Conservation (phyloP, 2,888 invertebrate genomes). For the Craniophora ligustri region DNA sequence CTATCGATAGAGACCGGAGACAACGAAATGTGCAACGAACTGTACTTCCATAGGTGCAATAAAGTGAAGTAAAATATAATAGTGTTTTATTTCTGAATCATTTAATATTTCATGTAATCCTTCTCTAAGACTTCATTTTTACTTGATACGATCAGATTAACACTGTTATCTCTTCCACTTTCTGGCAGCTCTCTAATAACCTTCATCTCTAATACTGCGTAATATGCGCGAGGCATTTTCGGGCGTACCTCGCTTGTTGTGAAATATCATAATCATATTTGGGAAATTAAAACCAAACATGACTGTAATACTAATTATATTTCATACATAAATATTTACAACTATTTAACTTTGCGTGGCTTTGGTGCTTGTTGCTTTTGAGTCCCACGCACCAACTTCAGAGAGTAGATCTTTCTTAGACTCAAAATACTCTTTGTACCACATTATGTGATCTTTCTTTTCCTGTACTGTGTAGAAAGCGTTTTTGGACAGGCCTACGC, state of each 20-base stretch:
- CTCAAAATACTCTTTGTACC: slow-evolving; percentile 97
- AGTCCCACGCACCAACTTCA: slow-evolving; percentile 90
- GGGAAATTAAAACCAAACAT: slow-evolving; percentile 9
- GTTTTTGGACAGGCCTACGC: slow-evolving; percentile 97
- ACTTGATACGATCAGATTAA: too few relatives aligned
- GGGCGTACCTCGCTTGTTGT: neutral
- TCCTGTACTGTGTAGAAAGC: slow-evolving; percentile 95
- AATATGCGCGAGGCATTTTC: too few relatives aligned
- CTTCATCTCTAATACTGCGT: too few relatives aligned
- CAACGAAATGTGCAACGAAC: slow-evolving; percentile 83
- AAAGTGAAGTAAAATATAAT: slow-evolving; percentile 78
- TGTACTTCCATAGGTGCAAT: slow-evolving; percentile 88
- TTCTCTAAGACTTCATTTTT: neutral
- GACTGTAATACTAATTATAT: slow-evolving; percentile 47
- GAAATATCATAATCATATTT: neutral
- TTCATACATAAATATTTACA: slow-evolving; percentile 36
- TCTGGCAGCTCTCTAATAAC: too few relatives aligned
- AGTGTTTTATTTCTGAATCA: slow-evolving; percentile 63
- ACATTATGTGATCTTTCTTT: slow-evolving; percentile 96
- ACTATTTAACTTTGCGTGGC: slow-evolving; percentile 54
- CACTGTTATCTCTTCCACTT: too few relatives aligned
- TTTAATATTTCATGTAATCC: too few relatives aligned
- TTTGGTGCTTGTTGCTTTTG: slow-evolving; percentile 56
- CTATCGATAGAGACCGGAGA: slow-evolving; percentile 63
- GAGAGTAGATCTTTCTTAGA: slow-evolving; percentile 92